These are phyloP conservation scores for Argyrosomus japonicus DNA, from an alignment of 2,113 vertebrate genomes.

Conservation along the genomic window DNA sequence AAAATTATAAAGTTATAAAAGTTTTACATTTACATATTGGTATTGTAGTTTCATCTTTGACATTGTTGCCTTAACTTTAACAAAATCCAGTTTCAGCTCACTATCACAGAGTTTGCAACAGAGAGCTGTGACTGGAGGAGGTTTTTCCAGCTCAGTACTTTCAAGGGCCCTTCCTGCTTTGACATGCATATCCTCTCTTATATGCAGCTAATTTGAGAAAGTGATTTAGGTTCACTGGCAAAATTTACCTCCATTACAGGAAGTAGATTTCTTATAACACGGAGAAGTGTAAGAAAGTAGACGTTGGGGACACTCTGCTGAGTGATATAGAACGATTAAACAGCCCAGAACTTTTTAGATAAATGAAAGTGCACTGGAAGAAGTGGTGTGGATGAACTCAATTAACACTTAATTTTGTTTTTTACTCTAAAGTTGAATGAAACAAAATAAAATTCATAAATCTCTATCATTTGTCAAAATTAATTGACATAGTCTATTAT, in stretches of 20 bases:
- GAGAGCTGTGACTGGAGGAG: conserved; percentile 3
- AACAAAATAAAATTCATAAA: too few species aligned
- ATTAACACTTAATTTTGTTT: too few species aligned
- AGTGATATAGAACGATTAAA: not conserved
- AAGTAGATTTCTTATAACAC: not conserved
- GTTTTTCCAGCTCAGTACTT: conserved; percentile 25
- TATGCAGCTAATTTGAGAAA: not conserved
- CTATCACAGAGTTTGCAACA: not conserved
- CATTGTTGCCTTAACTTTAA: not conserved
- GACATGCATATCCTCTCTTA: not conserved
- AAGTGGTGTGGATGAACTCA: too few species aligned
- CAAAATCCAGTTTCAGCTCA: not conserved
- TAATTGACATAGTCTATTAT: too few species aligned
- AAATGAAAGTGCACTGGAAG: too few species aligned
- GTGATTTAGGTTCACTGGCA: conserved; percentile 3
- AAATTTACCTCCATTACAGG: not conserved
- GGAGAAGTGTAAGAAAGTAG: not conserved
- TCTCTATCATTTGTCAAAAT: too few species aligned
- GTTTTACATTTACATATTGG: not conserved
- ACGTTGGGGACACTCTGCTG: not conserved
- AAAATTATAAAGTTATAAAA: not conserved
- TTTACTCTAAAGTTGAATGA: too few species aligned
- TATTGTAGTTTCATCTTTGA: not conserved
- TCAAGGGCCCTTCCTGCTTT: not conserved
- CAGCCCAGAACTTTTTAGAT: too few species aligned